These are phyloP conservation scores for Lipophrys pholis DNA, from an alignment of 2,113 vertebrate genomes.

Conservation along the genomic window DNA sequence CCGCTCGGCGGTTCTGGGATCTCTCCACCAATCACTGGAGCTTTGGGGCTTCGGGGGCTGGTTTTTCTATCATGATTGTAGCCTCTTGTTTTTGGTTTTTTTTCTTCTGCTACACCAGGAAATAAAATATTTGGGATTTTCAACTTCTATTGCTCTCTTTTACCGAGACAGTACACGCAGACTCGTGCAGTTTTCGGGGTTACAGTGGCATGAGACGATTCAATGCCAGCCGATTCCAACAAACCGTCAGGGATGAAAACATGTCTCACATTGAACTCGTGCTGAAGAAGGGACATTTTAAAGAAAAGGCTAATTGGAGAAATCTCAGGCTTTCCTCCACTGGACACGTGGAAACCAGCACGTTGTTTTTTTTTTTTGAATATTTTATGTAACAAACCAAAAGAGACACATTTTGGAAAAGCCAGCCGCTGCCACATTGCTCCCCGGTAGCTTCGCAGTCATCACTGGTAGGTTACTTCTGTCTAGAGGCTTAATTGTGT, in stretches of 20 bases:
- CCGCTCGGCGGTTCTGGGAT: constrained; percentile 46
- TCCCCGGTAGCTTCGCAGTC: constrained; percentile 54
- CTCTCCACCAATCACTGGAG: constrained; percentile 47
- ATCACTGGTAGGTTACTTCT: constrained; percentile 81
- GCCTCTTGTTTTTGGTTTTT: too few relatives aligned
- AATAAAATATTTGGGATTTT: too few relatives aligned
- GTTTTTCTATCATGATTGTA: constrained; percentile 51
- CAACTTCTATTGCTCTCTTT: too few relatives aligned
- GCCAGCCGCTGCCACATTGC: constrained; percentile 37
- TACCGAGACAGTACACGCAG: too few relatives aligned
- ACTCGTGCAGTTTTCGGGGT: not conserved
- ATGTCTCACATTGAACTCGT: not conserved
- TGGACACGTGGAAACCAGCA: constrained; percentile 44
- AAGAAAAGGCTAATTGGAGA: constrained; percentile 1
- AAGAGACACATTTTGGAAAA: constrained; percentile 42
- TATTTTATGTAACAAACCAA: constrained; percentile 8
- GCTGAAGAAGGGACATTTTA: not conserved
- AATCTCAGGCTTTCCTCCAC: constrained; percentile 29
- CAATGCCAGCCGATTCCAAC: constrained; percentile 38
- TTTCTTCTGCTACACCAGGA: too few relatives aligned
- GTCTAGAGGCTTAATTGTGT: constrained; percentile 86
- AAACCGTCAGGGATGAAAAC: too few relatives aligned
- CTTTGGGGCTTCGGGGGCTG: constrained; percentile 25
- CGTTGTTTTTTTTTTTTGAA: constrained; percentile 59
- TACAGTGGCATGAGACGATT: constrained; percentile 2